Evolutionary conservation across 2,888 invertebrate genomes (phyloP).

Genomic region (Myopa testacea): DNA sequence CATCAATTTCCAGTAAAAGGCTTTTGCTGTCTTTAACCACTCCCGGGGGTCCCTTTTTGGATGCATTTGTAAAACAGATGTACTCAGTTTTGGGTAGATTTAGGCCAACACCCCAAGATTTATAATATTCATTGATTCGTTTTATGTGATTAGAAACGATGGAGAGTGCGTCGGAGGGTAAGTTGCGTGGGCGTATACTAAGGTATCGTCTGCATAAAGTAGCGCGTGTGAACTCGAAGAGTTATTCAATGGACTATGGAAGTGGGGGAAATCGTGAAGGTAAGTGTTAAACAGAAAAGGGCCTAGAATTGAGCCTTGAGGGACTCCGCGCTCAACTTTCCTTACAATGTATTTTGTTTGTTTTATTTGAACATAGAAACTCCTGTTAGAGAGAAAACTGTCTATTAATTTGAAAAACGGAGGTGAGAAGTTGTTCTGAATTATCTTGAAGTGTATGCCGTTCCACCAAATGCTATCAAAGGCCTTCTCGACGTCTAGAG

Average conservation of each 20-base stretch:
- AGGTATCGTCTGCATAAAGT: not conserved
- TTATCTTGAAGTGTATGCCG: constrained; percentile 28
- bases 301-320: no score
- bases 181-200: not conserved
- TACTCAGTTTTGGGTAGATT: not conserved
- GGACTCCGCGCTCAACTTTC: no score
- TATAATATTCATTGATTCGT: not conserved
- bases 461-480: constrained; percentile 35
- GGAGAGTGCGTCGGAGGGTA: not conserved
- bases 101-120: not conserved
- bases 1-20: not conserved
- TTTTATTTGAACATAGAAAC: constrained; percentile 35
- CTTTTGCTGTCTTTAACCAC: not conserved
- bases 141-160: not conserved
- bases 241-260: not conserved
- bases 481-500: constrained; percentile 31
- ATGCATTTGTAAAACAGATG: not conserved
- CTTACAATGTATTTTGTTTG: not conserved
- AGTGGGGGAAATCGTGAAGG: constrained; percentile 38
- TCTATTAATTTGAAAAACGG: constrained; percentile 6
- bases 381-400: constrained; percentile 34
- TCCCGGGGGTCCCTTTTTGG: not conserved
- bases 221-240: not conserved
- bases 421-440: not conserved
- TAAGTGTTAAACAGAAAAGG: constrained; percentile 10